Percentiles rank a stretch among this genome's conserved stretches.
Conservation (phyloP, 2,888 invertebrate genomes). For the Drosophila anomalata region DNA sequence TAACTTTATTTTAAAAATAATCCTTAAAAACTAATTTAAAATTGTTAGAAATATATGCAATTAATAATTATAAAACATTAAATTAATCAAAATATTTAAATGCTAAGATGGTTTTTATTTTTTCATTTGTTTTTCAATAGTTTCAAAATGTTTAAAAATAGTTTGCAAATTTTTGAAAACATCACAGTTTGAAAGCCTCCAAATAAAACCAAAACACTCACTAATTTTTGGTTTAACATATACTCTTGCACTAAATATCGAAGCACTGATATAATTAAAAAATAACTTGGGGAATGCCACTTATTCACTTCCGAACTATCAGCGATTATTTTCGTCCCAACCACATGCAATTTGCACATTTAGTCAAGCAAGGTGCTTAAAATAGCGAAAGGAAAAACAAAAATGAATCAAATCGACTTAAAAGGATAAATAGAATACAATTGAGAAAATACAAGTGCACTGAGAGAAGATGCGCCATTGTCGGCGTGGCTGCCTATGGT, state of each 20-base stretch:
- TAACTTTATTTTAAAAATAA: too few relatives aligned
- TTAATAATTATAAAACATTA: too few relatives aligned
- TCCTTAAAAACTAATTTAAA: too few relatives aligned
- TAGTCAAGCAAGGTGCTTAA: slow-evolving; percentile 20
- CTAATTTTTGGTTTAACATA: slow-evolving; percentile 1
- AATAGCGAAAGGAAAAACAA: slow-evolving; percentile 31
- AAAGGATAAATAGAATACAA: slow-evolving; percentile 67
- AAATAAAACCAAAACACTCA: not conserved
- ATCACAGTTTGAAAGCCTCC: not conserved
- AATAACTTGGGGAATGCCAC: slow-evolving; percentile 46
- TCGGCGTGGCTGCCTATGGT: slow-evolving; percentile 55
- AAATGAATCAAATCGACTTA: slow-evolving; percentile 55
- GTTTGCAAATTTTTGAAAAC: too few relatives aligned
- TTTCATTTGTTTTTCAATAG: not conserved
- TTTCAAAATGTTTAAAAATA: too few relatives aligned
- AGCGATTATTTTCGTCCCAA: slow-evolving; percentile 49
- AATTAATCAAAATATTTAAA: too few relatives aligned
- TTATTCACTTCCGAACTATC: slow-evolving; percentile 68
- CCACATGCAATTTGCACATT: slow-evolving; percentile 41
- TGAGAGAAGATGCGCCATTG: slow-evolving; percentile 33
- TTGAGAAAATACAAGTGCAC: slow-evolving; percentile 37
- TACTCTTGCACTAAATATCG: not conserved
- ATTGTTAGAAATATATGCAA: too few relatives aligned
- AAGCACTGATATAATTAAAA: slow-evolving; percentile 19
- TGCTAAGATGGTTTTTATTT: not conserved